Evolutionary conservation across 2,888 invertebrate species (phyloP), one percentile per base, ranked within the genome.

Genomic region (Cheilosia scutellata): DNA sequence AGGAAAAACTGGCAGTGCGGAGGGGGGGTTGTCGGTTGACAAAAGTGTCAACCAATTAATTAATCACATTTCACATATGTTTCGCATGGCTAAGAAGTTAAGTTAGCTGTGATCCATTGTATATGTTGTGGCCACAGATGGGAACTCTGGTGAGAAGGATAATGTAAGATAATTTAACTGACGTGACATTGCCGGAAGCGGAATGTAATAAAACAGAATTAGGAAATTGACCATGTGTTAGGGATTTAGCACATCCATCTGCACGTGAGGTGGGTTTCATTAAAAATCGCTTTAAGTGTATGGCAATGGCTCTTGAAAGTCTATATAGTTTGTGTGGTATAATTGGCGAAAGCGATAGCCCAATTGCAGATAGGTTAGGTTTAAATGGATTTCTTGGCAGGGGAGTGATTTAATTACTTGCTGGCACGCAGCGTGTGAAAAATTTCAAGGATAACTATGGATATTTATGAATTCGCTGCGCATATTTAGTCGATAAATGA

Each of bases 31-130:
- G 33, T n/a, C 7, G n/a, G 13, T 0, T 29, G 25, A 5, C 51
- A 62, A 42, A 58, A 60, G 70, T 78, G 78, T 57, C 57, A 63
- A 65, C 77, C 62, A 77, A 44, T 49, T 62, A 77, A 78, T 78
- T 78, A 78, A 78, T 78, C 78, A 78, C 63, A 42, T 78, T 63
- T 71, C 40, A 16, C 66, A 58, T 20, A 20, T 20, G 20, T 20
- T 20, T 20, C 20, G 20, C 20, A 49, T 66, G 31, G 31, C 63
- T 37, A 33, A 63, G 53, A 74, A 53, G 62, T 63, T 51, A 58
- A 72, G 27, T 44, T 44, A 16, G 20, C 20, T 42, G 5, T 40
- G 66, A 66, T 40, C 29, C 53, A 53, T 66, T 66, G 53, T n/a
- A 29, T n/a, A 29, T 53, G 53, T 66, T 6, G 27, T 29, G 65